Percentiles rank a stretch among this genome's conserved stretches.
These are phyloP conservation scores for Andrena praecox DNA, from an alignment of 2,888 invertebrate species.

Conservation along the genomic window DNA sequence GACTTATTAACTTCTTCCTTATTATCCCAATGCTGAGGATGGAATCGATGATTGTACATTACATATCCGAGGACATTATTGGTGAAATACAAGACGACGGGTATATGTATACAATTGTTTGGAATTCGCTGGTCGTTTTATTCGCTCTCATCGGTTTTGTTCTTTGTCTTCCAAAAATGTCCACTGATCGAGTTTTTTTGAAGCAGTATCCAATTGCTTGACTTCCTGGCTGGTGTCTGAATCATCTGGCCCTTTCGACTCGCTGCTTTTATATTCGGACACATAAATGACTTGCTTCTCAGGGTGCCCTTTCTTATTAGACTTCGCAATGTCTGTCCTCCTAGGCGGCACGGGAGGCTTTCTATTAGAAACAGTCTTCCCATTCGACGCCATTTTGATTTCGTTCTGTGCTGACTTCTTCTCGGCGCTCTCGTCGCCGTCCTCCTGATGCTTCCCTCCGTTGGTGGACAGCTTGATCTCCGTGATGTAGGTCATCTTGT, in stretches of 20 bases:
- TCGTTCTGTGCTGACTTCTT: slow-evolving; percentile 67
- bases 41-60: slow-evolving; percentile 21
- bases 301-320: slow-evolving; percentile 67
- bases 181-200: slow-evolving; percentile 83
- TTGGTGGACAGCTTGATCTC: slow-evolving; percentile 89
- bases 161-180: slow-evolving; percentile 80
- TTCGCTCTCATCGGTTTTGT: slow-evolving; percentile 78
- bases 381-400: slow-evolving; percentile 78
- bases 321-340: slow-evolving; percentile 83
- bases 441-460: slow-evolving; percentile 70
- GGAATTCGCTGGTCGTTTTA: slow-evolving; percentile 77
- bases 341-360: slow-evolving; percentile 86
- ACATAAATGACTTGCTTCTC: slow-evolving; percentile 83
- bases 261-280: slow-evolving; percentile 79
- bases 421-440: slow-evolving; percentile 56
- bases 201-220: slow-evolving; percentile 55
- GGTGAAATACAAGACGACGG: slow-evolving; percentile 71
- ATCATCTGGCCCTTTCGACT: slow-evolving; percentile 63
- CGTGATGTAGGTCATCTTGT: slow-evolving; percentile 88
- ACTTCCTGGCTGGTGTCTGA: slow-evolving; percentile 45
- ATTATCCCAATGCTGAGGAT: neutral
- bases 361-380: slow-evolving; percentile 78
- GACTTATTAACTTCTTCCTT: slow-evolving; percentile 11
- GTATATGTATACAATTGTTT: slow-evolving; percentile 80
- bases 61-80: slow-evolving; percentile 11